A percentile compares a stretch with the other conserved stretches of the same genome.
These are phyloP conservation scores for Dryobates pubescens DNA, from an alignment of 2,797 vertebrate genomes.

Conservation along the genomic window DNA sequence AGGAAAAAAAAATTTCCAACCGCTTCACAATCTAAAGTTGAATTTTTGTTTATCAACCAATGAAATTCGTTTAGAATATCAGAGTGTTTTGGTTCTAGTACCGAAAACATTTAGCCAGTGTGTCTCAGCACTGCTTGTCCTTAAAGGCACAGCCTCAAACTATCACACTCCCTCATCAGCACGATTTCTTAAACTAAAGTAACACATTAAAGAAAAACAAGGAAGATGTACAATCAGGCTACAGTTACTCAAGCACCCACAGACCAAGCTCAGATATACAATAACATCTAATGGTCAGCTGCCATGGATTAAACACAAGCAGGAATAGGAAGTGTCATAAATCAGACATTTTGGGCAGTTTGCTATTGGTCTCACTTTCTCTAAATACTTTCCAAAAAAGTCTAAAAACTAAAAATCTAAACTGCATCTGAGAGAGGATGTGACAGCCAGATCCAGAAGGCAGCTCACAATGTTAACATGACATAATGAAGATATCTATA, in stretches of 20 bases:
- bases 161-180: not conserved
- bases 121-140: too few species aligned
- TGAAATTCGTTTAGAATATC: too few species aligned
- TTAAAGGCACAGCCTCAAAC: too few species aligned
- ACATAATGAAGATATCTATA: not conserved
- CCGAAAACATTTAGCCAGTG: too few species aligned
- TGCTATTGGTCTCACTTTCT: not conserved
- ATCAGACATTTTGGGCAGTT: not conserved
- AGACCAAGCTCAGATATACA: not conserved
- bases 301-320: not conserved
- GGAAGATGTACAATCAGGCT: not conserved
- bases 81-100: too few species aligned
- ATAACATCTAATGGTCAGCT: not conserved
- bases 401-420: not conserved
- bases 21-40: too few species aligned
- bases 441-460: not conserved
- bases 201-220: not conserved
- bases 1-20: too few species aligned
- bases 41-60: too few species aligned
- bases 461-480: not conserved
- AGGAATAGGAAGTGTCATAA: not conserved
- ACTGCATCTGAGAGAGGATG: not conserved
- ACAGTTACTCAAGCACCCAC: not conserved
- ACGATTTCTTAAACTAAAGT: not conserved
- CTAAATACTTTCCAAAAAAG: not conserved